A percentile compares a stretch with the other conserved stretches of the same genome.
phyloP scores from a whole-genome alignment of 2,888 invertebrate species.

The Apeira syringaria region DNA sequence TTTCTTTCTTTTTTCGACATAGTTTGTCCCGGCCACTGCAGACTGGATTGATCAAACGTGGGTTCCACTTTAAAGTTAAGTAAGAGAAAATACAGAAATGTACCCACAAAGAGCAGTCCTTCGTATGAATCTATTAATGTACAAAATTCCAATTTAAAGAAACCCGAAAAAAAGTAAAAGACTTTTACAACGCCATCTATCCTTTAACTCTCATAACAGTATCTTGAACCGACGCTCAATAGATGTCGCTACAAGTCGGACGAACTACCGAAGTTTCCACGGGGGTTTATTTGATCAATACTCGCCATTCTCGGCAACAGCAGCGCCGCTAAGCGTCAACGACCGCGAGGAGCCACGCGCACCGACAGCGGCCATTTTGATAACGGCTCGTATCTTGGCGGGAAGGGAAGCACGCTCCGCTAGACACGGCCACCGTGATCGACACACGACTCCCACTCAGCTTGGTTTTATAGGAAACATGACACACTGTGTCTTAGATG shows the following conservation, averaged over 20 bases:
- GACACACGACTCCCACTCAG: constrained; percentile 19
- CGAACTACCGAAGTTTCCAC: constrained; percentile 19
- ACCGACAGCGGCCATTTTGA: constrained; percentile 65
- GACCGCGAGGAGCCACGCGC: constrained; percentile 57
- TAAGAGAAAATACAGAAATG: no score
- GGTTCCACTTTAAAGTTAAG: no score
- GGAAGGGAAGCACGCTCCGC: constrained; percentile 29
- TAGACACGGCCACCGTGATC: constrained; percentile 31
- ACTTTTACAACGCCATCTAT: constrained; percentile 62
- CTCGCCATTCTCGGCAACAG: no score
- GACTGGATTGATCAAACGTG: no score
- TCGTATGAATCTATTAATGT: no score
- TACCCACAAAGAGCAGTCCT: no score
- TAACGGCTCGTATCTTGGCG: constrained; percentile 60
- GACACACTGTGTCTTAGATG: constrained; percentile 26
- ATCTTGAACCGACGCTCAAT: constrained; percentile 22
- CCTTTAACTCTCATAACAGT: background rate
- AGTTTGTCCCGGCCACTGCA: no score
- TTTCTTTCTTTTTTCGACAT: no score
- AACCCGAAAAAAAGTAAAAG: no score
- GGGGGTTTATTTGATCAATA: constrained; percentile 49
- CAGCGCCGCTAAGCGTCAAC: constrained; percentile 60
- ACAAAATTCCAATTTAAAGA: no score
- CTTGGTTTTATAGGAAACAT: constrained; percentile 12
- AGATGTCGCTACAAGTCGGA: constrained; percentile 61